These are phyloP conservation scores for Invenusta paracnida DNA, from an alignment of 2,888 invertebrate species.

Conservation along the genomic window DNA sequence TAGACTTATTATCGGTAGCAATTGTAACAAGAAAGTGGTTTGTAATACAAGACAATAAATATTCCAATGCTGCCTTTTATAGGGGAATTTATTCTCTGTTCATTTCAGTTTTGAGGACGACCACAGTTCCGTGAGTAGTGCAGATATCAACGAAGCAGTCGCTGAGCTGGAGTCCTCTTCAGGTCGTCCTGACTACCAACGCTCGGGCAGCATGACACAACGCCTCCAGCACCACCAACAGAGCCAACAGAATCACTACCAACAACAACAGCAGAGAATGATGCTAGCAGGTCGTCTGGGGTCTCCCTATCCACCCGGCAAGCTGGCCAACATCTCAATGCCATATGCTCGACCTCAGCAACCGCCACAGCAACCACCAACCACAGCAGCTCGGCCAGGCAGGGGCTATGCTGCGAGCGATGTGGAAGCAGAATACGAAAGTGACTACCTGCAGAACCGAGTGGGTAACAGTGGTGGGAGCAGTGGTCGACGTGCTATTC, in stretches of 20 bases:
- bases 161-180: neutral
- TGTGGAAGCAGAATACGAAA: neutral
- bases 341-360: neutral
- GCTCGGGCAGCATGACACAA: neutral
- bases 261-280: neutral
- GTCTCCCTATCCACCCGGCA: neutral
- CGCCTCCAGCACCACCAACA: neutral
- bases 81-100: too few species aligned
- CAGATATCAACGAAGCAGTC: neutral
- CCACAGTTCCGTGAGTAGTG: neutral
- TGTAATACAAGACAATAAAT: too few species aligned
- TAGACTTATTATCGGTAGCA: too few species aligned
- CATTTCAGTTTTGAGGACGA: neutral
- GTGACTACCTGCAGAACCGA: neutral
- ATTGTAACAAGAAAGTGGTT: too few species aligned
- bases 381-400: neutral
- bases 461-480: neutral
- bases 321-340: constrained; percentile 21
- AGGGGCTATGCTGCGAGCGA: neutral
- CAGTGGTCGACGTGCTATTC: neutral
- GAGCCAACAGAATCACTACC: neutral
- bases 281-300: neutral
- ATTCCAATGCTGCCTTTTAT: too few species aligned
- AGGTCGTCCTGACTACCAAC: neutral
- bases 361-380: too few species aligned